Conservation (phyloP, 2,888 invertebrate genomes). For the Brachypalpus laphriformis region DNA sequence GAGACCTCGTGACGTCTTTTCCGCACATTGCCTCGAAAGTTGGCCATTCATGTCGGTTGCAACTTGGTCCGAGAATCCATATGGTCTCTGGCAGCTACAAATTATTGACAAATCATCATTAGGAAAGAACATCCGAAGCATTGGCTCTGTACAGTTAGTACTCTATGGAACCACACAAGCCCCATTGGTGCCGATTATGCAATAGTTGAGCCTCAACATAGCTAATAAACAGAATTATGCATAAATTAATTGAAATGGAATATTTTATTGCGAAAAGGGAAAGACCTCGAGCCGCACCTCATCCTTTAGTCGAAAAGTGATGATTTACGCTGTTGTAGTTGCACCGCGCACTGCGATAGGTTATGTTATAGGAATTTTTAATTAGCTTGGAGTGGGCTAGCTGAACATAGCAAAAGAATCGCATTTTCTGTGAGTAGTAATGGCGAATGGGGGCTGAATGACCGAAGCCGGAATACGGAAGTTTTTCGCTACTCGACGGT, state of each 20-base stretch:
- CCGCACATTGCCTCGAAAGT: constrained; percentile 85
- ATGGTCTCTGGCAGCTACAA: constrained; percentile 87
- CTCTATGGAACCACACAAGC: constrained; percentile 69
- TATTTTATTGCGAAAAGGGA: constrained; percentile 17
- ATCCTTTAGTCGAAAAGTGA: constrained; percentile 45
- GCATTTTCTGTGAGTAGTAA: background rate
- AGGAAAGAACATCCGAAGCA: constrained; percentile 50
- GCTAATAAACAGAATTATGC: constrained; percentile 55
- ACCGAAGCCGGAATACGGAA: constrained; percentile 71
- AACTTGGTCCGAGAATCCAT: constrained; percentile 93
- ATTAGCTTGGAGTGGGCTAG: constrained; percentile 30
- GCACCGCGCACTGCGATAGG: background rate
- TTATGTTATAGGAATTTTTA: constrained; percentile 51
- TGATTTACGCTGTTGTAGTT: constrained; percentile 33
- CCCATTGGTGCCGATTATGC: constrained; percentile 24
- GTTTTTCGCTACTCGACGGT: constrained; percentile 9
- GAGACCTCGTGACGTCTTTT: constrained; percentile 88
- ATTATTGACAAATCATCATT: constrained; percentile 80
- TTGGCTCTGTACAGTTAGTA: constrained; percentile 69
- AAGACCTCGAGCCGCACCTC: constrained; percentile 32
- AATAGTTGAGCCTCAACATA: constrained; percentile 12
- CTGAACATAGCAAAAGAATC: background rate
- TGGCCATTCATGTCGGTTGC: constrained; percentile 96
- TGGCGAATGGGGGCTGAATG: constrained; percentile 24
- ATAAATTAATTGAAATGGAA: constrained; percentile 56